Evolutionary conservation across 2,888 invertebrate species (phyloP), one percentile per base, ranked within the genome.

Genomic region (Deilephila porcellus): DNA sequence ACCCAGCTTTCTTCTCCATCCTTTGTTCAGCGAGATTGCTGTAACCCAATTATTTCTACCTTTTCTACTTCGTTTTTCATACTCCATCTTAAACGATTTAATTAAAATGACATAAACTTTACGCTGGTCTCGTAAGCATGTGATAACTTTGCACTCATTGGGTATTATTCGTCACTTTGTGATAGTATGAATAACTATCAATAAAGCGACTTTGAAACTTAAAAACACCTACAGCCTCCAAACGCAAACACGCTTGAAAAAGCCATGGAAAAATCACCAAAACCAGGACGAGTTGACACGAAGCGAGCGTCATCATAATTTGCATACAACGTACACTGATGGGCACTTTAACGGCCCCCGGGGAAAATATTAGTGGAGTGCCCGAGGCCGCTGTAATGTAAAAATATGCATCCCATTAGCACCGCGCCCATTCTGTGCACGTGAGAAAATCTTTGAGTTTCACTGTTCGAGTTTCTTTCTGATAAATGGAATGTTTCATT

Each of bases 331-430:
- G 72, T 60, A 45, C 67, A 29, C 60, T 37, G 52, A 32, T 62
- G 53, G 60, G 29, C 71, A 72, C 72, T 25, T 32, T 53, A 67
- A 20, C 37, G 34, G 25, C 63, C n/a, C 34, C 34, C 63, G 63
- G 32, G 63, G 74, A 71, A 78, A 76, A 76, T 67, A 67, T 67
- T 52, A 52, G 25, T 25, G 25, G 45, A 20, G 17, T 45, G 60
- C 60, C 25, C 25, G 20, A 20, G 67, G 45, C 34, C 7, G 34
- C n/a, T 20, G 67, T 67, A 67, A 67, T 67, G 67, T 52, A 25
- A 52, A 67, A 67, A 67, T 67, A 52, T 64, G 64, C 64, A 64
- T 20, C 52, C 45, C 52, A 14, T 67, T 67, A 45, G 52, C 45
- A 64, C 64, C 14, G 60, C 25, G 60, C 25, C 20, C 3, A 25